phyloP scores from a whole-genome alignment of 1,140 invertebrate species.

The Myzus persicae region DNA sequence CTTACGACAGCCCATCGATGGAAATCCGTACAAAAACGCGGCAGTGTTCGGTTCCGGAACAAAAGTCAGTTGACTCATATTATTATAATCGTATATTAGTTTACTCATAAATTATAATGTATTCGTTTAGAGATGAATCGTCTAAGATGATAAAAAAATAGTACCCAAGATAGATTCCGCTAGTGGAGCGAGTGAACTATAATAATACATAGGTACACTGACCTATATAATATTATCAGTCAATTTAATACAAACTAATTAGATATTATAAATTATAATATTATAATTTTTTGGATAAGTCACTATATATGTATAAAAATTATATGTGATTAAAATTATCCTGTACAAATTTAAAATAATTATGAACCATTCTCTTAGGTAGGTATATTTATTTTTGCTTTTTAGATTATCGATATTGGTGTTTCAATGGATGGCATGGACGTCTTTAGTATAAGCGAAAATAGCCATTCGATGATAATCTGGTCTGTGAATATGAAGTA shows the following conservation, averaged over 20 bases:
- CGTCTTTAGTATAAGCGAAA: neutral
- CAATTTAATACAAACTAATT: too few relatives aligned
- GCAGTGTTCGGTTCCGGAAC: neutral
- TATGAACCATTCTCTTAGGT: neutral
- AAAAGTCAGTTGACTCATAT: neutral
- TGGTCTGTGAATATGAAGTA: constrained; percentile 8
- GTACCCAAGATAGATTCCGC: too few relatives aligned
- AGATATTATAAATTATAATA: too few relatives aligned
- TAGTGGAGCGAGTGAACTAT: too few relatives aligned
- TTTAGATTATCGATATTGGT: constrained; percentile 4
- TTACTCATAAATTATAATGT: too few relatives aligned
- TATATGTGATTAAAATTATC: neutral
- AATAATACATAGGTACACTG: too few relatives aligned
- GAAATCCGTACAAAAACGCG: neutral
- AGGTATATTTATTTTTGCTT: neutral
- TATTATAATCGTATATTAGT: too few relatives aligned
- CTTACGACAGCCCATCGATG: constrained; percentile 24
- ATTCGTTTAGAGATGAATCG: too few relatives aligned
- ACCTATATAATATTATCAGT: too few relatives aligned
- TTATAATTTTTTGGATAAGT: neutral
- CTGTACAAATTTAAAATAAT: neutral
- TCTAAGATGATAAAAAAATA: too few relatives aligned
- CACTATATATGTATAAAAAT: neutral
- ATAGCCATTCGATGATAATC: constrained; percentile 17
- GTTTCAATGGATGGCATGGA: neutral